Evolutionary conservation across 2,888 invertebrate genomes (phyloP), one percentile per base, ranked within the genome.

Genomic region (Nemotelus pantherinus): DNA sequence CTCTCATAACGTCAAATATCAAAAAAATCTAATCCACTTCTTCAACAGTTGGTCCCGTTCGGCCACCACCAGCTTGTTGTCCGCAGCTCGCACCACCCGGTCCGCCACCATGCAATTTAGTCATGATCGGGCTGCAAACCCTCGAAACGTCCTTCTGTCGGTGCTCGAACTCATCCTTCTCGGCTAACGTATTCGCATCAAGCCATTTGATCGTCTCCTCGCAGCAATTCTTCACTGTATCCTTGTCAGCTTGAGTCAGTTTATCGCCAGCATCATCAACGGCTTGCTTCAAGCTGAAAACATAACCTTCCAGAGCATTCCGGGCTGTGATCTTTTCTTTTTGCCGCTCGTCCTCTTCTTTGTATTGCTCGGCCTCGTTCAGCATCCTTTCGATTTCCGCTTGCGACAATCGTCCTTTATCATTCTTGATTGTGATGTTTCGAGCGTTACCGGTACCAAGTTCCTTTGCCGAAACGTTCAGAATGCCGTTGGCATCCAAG

Each of bases 401-500:
- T 84, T 94, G 93, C 39, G 93, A 93, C 68, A 95, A 88, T 4
- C 95, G 89, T 0, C 94, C 94, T 83, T 92, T 93, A 88, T 95
- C 94, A 87, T 95, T 95, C 84, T 93, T 93, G 80, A 95, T 95
- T 64, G 92, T 93, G 80, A 95, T 94, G 84, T 92, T 92, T 85
- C 92, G 93, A 79, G 90, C 91, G 80, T 92, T 93, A 45, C 90
- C 92, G 0, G 91, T 90, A 82, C 90, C 89, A 85, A 90, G 90
- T 80, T 91, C 91, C 80, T 92, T 90, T 41, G 96, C 96, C 0
- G 93, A 91, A 1, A 96, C 96, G 85, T 95, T 95, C 80, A 99
- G 88, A 86, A 98, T 98, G 84, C 98, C 98, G 87, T 99, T 97
- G 67, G 97, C 97, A 84, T 98, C 97, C 84, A 93, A 91, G 70